These are phyloP conservation scores for Onychomys torridus DNA, from an alignment of 2,797 vertebrate genomes.

Conservation along the genomic window DNA sequence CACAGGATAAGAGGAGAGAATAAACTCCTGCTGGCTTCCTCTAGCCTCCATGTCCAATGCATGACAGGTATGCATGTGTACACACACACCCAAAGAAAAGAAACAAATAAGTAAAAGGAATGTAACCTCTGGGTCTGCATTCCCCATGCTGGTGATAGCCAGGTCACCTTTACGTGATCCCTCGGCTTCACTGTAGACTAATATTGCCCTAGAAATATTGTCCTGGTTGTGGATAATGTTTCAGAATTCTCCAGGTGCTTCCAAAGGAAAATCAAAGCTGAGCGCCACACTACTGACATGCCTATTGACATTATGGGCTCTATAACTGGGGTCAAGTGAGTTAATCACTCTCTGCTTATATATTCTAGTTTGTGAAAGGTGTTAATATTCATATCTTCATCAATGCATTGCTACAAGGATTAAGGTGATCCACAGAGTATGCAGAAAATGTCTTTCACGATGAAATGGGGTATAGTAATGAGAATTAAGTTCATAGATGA, in stretches of 20 bases:
- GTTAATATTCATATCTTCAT: background rate
- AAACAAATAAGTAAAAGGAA: background rate
- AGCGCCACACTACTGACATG: background rate
- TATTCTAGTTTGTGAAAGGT: background rate
- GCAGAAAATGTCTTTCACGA: background rate
- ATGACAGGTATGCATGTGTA: background rate
- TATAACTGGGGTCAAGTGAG: background rate
- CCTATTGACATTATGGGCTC: background rate
- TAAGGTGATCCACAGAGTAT: background rate
- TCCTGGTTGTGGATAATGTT: background rate
- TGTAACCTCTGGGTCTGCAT: background rate
- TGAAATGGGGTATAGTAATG: background rate
- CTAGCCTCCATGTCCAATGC: background rate
- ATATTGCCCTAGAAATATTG: background rate
- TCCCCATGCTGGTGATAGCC: background rate
- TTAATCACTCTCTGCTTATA: background rate
- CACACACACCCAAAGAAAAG: background rate
- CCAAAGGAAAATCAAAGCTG: background rate
- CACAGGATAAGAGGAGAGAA: background rate
- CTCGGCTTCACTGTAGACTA: background rate
- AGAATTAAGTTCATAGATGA: background rate
- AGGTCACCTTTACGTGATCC: background rate
- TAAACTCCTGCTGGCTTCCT: background rate
- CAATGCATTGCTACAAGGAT: background rate
- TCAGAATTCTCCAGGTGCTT: constrained; percentile 12